Conservation (phyloP, 2,888 invertebrate species). For the Pollenia amentaria region DNA sequence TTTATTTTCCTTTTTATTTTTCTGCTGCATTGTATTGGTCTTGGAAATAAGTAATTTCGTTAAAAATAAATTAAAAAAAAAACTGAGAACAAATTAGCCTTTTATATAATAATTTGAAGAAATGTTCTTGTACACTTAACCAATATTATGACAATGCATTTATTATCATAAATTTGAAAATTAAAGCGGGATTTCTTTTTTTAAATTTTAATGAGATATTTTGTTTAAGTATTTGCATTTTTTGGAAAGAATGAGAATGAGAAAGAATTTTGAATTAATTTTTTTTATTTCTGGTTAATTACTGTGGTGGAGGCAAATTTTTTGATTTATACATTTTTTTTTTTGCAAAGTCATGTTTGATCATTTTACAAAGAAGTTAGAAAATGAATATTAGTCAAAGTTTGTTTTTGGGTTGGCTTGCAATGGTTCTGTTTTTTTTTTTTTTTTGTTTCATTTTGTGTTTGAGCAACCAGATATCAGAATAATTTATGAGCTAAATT, state of each 20-base stretch:
- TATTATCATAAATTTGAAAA: conserved; percentile 15
- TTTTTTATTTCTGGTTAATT: conserved; percentile 48
- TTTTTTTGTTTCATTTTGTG: conserved; percentile 14
- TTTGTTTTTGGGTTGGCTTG: conserved; percentile 35
- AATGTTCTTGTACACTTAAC: background rate
- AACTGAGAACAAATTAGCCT: background rate
- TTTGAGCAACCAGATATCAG: conserved; percentile 58
- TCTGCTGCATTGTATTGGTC: background rate
- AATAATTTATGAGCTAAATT: conserved; percentile 68
- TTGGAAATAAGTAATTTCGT: background rate
- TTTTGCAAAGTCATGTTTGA: conserved; percentile 64
- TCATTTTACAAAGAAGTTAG: conserved; percentile 54
- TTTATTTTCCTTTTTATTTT: background rate
- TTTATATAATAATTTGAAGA: background rate
- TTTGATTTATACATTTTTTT: conserved; percentile 6
- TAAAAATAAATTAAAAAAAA: no score
- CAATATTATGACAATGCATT: conserved; percentile 50
- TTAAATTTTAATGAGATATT: conserved; percentile 3
- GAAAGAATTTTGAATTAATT: background rate
- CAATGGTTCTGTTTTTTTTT: conserved; percentile 11
- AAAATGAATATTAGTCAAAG: conserved; percentile 57
- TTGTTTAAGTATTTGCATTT: conserved; percentile 19
- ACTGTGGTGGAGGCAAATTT: conserved; percentile 34
- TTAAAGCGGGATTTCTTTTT: conserved; percentile 25
- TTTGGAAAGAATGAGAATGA: conserved; percentile 7